Conservation (phyloP, 2,888 invertebrate species). For the Scaptomyza reducta region DNA sequence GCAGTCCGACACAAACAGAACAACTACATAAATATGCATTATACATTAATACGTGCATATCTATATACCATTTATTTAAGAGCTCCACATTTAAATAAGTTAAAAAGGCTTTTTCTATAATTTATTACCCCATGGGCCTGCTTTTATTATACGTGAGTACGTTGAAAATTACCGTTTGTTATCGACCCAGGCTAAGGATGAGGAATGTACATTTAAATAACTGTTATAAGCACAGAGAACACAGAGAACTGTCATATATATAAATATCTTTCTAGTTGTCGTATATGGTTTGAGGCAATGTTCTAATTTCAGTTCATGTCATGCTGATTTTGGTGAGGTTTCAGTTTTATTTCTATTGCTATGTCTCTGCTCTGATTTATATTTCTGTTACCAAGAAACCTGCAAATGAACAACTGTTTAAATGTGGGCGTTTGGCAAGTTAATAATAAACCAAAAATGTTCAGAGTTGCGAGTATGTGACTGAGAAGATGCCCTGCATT, state of each 20-base stretch:
- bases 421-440: constrained; percentile 65
- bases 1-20: background rate
- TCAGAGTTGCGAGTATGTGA: background rate
- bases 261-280: constrained; percentile 4
- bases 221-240: constrained; percentile 36
- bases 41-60: background rate
- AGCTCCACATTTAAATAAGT: constrained; percentile 40
- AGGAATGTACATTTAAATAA: constrained; percentile 47
- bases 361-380: background rate
- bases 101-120: constrained; percentile 40
- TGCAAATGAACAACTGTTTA: constrained; percentile 56
- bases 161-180: constrained; percentile 26
- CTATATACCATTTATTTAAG: constrained; percentile 16
- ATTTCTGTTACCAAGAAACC: constrained; percentile 14
- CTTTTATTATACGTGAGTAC: background rate
- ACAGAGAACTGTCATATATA: background rate
- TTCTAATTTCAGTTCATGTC: constrained; percentile 55
- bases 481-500: background rate
- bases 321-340: constrained; percentile 37
- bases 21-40: constrained; percentile 1
- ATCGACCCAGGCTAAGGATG: constrained; percentile 30
- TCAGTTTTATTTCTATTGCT: constrained; percentile 1
- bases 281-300: constrained; percentile 10
- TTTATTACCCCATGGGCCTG: constrained; percentile 35
- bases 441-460: constrained; percentile 57